Evolutionary conservation across 2,888 invertebrate species (phyloP).

Genomic region (Dryocosmus kuriphilus): DNA sequence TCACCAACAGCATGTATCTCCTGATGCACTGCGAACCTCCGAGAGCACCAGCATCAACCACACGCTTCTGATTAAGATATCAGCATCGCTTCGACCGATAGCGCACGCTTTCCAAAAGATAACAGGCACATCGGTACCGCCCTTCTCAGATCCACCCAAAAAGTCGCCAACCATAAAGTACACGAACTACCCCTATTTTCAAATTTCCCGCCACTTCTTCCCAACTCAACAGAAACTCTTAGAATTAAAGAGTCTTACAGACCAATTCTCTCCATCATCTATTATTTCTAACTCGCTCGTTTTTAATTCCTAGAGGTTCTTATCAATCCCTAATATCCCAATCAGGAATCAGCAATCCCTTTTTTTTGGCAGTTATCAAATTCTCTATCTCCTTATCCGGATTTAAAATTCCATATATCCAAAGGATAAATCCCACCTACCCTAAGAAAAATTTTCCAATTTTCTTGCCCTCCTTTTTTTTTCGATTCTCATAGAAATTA

Average conservation of each 20-base stretch:
- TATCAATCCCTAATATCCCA: no score
- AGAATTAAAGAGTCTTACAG: no score
- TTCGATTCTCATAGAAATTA: not conserved
- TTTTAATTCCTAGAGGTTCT: no score
- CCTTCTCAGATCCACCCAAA: not conserved
- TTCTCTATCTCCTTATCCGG: not conserved
- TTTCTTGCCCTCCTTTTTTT: not conserved
- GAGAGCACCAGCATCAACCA: slow-evolving; percentile 24
- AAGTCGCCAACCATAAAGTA: not conserved
- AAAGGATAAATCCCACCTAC: not conserved
- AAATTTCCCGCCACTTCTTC: slow-evolving; percentile 10
- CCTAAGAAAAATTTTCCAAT: not conserved
- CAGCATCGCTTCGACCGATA: slow-evolving; percentile 13
- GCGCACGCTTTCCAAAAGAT: slow-evolving; percentile 21
- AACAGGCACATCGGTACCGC: slow-evolving; percentile 26
- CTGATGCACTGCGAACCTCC: slow-evolving; percentile 19
- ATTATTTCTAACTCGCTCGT: no score
- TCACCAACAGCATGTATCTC: slow-evolving; percentile 37
- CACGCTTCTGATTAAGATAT: slow-evolving; percentile 26
- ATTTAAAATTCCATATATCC: not conserved
- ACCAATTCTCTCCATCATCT: no score
- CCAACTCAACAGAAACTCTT: no score
- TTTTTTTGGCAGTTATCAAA: not conserved
- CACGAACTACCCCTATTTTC: slow-evolving; percentile 2
- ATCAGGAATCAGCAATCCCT: not conserved